These are phyloP conservation scores for Patiria miniata DNA, from an alignment of 35 echinoderm and acorn worm species.

Conservation along the genomic window DNA sequence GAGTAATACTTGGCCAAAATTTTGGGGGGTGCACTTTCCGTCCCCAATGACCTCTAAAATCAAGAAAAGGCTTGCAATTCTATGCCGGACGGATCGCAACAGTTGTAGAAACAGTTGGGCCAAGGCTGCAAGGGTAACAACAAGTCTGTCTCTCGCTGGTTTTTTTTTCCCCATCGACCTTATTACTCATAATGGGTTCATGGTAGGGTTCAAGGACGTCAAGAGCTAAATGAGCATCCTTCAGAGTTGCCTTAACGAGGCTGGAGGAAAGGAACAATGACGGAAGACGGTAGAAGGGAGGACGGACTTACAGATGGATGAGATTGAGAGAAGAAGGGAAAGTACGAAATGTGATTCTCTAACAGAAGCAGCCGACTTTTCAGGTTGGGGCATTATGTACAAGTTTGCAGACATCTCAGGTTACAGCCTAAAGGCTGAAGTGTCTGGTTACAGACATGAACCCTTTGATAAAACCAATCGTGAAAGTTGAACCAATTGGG, in stretches of 20 bases:
- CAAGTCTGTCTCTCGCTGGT: neutral
- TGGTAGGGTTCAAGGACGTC: neutral
- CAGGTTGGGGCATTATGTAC: too few relatives aligned
- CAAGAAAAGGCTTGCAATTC: neutral
- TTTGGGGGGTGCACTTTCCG: neutral
- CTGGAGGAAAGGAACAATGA: neutral
- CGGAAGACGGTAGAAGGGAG: neutral
- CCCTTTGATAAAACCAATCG: too few relatives aligned
- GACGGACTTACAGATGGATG: neutral
- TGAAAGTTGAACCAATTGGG: too few relatives aligned
- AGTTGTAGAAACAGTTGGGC: conserved; percentile 4
- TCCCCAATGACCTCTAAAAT: too few relatives aligned
- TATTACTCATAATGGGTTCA: conserved; percentile 10
- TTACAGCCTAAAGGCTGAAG: too few relatives aligned
- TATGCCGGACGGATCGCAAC: neutral
- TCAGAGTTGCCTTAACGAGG: neutral
- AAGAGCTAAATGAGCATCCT: too few relatives aligned
- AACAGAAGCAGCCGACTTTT: too few relatives aligned
- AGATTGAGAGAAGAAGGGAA: neutral
- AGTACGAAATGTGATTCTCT: too few relatives aligned
- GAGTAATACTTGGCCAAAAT: neutral
- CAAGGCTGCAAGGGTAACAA: neutral
- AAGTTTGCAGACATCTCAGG: too few relatives aligned
- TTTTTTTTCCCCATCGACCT: neutral
- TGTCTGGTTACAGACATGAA: too few relatives aligned